Evolutionary conservation across 2,888 invertebrate species (phyloP).

Genomic region (Phania funesta): DNA sequence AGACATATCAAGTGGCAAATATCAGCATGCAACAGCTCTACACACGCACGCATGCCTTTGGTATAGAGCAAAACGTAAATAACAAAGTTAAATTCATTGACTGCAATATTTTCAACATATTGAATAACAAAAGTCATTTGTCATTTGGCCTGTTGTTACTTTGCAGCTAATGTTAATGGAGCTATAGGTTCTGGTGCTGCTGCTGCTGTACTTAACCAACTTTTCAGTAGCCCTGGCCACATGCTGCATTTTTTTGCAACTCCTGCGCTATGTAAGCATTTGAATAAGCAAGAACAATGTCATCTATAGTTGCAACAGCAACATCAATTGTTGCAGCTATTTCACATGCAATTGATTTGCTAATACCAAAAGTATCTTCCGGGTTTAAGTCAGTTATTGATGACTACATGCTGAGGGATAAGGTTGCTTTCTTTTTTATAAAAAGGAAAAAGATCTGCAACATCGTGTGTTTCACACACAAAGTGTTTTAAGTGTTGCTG

Average conservation of each 20-base stretch:
- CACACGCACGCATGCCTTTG: background rate
- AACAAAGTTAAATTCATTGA: slow-evolving; percentile 23
- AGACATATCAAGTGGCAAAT: slow-evolving; percentile 52
- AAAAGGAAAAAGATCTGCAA: background rate
- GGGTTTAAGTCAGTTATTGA: slow-evolving; percentile 66
- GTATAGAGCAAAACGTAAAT: background rate
- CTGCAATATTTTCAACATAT: slow-evolving; percentile 51
- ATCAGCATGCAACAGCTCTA: slow-evolving; percentile 40
- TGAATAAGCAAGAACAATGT: slow-evolving; percentile 8
- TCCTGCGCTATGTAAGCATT: background rate
- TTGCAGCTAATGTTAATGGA: slow-evolving; percentile 19
- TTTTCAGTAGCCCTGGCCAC: slow-evolving; percentile 23
- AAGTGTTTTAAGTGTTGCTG: slow-evolving; percentile 3
- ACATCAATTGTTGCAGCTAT: slow-evolving; percentile 53
- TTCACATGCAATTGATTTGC: slow-evolving; percentile 63
- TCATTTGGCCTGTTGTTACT: slow-evolving; percentile 47
- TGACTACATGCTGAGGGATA: slow-evolving; percentile 65
- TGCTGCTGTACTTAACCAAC: background rate
- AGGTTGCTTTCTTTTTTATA: background rate
- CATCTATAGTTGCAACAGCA: slow-evolving; percentile 3
- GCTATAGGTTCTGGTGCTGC: background rate
- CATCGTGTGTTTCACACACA: background rate
- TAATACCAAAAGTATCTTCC: slow-evolving; percentile 53
- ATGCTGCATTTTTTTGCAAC: slow-evolving; percentile 28
- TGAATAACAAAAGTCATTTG: slow-evolving; percentile 64